Base-by-base conservation (phyloP, 2,113 vertebrate species). In the Anthoscopus minutus region DNA sequence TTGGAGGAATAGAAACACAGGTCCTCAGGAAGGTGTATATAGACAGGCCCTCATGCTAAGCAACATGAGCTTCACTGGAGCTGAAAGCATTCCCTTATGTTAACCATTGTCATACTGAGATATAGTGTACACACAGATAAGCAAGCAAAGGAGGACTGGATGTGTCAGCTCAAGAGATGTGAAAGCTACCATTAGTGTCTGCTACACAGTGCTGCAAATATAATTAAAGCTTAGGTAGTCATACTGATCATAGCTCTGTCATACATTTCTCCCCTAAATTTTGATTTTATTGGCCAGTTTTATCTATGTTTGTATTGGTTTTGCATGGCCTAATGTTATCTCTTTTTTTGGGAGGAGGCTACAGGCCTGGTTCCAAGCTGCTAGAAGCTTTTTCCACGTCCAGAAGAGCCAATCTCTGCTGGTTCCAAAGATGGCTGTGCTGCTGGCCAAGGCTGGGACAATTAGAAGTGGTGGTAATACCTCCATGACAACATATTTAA, bases 401-500 rank as follows among this genome's bases (percentile, higher is more conserved):
- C 50, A 47, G 19, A 9, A 28, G 11, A 64, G 8, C 14, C 18
- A 84, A 33, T 47, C 8, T 12, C n/a, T 56, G 12, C 48, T 54
- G 24, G 9, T 5, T n/a, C 17, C 28, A 33, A 47, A 72, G 69
- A 72, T 45, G 57, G 40, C 28, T n/a, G 23, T 19, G 15, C 19
- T 1, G 0, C 23, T 38, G 50, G 23, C 8, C 23, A n/a, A 56
- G 28, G n/a, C 19, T 38, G n/a, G 12, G 12, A 65, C 19, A 56
- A 47, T 28, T 47, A 64, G 12, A 56, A 64, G 45, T 23, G 42
- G 15, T n/a, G 15, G 23, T 15, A 64, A 28, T 4, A 6, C 3
- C 4, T 56, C 48, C 0, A 3, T 47, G 28, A 56, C 10, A 56
- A n/a, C 0, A 1, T 28, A 40, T 65, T 47, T 47, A 65, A 73